A percentile compares a stretch with the other conserved stretches of the same genome.
Conservation (phyloP, 2,888 invertebrate species). For the Acholoe squamosa region DNA sequence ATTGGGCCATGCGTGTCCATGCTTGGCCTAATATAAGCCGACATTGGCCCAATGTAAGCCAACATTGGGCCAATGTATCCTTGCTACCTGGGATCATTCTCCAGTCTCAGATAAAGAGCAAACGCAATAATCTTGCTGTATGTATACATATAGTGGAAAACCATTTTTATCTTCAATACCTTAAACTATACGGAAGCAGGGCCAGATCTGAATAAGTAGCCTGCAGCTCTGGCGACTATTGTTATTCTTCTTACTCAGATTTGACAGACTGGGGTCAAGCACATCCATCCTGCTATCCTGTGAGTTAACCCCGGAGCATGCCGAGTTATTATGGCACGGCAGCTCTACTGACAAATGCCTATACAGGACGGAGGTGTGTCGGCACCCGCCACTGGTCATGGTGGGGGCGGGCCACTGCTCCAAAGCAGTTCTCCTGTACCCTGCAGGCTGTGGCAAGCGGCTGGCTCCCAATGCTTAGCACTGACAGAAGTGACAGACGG, state of each 20-base stretch:
- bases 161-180: too few species aligned
- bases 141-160: too few species aligned
- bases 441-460: neutral
- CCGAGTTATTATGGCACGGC: neutral
- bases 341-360: constrained; percentile 7
- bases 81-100: too few species aligned
- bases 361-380: neutral
- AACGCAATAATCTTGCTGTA: too few species aligned
- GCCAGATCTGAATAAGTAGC: too few species aligned
- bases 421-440: neutral
- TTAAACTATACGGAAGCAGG: too few species aligned
- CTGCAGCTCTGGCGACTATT: too few species aligned
- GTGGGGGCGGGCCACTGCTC: neutral
- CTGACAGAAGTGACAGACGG: constrained; percentile 42
- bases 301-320: neutral
- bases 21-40: too few species aligned
- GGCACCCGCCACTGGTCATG: neutral
- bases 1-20: too few species aligned
- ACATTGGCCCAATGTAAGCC: too few species aligned
- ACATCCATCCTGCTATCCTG: neutral
- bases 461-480: neutral
- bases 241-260: neutral
- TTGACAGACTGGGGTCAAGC: neutral
- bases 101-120: too few species aligned
- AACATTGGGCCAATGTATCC: too few species aligned